Evolutionary conservation across 2,113 vertebrate genomes (phyloP).

Genomic region (Phocoena phocoena): DNA sequence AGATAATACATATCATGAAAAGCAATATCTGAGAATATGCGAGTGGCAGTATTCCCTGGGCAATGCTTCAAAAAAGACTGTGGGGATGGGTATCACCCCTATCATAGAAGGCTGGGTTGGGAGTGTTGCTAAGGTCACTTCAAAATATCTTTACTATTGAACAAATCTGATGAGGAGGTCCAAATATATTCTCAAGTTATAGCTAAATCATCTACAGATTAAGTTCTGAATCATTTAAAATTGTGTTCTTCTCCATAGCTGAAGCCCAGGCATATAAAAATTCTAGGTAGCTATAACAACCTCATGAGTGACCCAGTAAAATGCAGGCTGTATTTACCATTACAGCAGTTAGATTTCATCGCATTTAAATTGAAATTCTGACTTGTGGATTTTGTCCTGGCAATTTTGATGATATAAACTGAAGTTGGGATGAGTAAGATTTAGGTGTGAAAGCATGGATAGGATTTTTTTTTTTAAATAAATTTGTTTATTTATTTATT

Average conservation of each 20-base stretch:
- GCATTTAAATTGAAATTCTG: background rate
- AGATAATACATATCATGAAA: background rate
- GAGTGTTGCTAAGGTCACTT: background rate
- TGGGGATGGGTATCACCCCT: rapidly evolving
- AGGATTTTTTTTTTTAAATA: background rate
- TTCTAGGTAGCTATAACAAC: background rate
- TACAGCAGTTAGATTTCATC: background rate
- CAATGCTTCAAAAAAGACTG: background rate
- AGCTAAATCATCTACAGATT: background rate
- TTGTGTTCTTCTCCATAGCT: background rate
- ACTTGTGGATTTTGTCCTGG: background rate
- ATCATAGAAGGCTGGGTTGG: background rate
- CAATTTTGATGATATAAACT: background rate
- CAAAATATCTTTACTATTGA: background rate
- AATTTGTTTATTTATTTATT: too few relatives aligned
- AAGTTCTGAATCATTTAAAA: background rate
- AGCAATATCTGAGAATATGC: background rate
- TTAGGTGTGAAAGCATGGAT: background rate
- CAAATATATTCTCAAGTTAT: background rate
- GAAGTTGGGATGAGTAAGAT: background rate
- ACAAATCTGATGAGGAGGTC: background rate
- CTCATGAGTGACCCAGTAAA: background rate
- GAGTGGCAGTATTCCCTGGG: background rate
- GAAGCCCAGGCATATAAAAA: background rate
- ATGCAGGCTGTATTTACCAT: background rate